phyloP scores from a whole-genome alignment of 2,797 vertebrate species.

The Sebastes matsubarae region DNA sequence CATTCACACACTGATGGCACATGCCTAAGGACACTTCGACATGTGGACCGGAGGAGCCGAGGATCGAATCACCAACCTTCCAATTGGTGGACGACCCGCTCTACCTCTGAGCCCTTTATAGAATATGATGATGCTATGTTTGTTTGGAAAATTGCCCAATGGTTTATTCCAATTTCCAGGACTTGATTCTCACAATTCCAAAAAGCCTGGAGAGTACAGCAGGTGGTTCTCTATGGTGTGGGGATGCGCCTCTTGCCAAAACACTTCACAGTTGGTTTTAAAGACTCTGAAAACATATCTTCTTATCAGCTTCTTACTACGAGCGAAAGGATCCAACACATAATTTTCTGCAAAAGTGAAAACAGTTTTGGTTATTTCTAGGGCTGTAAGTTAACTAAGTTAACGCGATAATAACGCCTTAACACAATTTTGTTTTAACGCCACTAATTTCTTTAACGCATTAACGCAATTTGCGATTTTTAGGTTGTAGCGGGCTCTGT shows the following conservation, averaged over 20 bases:
- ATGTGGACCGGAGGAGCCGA: no score
- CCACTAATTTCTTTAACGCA: neutral
- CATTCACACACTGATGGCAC: no score
- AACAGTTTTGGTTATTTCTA: neutral
- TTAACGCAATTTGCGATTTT: neutral
- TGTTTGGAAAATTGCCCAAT: neutral
- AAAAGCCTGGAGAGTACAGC: neutral
- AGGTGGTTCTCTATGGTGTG: neutral
- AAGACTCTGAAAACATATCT: neutral
- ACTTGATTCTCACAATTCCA: slow-evolving; percentile 25
- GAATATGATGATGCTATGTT: neutral
- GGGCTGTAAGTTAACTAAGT: no score
- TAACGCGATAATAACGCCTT: neutral
- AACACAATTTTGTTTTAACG: neutral
- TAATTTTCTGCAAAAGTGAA: neutral
- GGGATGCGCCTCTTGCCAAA: neutral
- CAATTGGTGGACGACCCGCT: no score
- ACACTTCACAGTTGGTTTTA: neutral
- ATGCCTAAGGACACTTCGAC: no score
- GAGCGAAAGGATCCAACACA: neutral
- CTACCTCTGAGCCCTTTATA: neutral
- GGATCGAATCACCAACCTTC: no score
- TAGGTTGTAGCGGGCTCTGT: neutral
- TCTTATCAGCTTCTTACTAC: neutral
- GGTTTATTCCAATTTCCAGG: slow-evolving; percentile 1